phyloP scores from a whole-genome alignment of 2,113 vertebrate species.

The Turnix velox region DNA sequence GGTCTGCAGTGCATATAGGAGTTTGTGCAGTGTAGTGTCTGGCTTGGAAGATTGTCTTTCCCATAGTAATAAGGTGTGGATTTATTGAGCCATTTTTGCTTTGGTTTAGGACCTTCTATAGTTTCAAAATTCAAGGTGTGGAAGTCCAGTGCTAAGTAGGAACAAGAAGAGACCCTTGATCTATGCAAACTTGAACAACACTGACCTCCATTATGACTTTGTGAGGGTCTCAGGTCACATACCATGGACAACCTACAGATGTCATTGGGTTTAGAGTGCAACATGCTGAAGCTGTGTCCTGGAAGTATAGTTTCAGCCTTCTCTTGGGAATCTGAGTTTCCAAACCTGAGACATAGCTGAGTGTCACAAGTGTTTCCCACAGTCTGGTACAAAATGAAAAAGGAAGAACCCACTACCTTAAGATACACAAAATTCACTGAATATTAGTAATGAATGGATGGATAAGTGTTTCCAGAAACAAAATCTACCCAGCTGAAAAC shows the following conservation, averaged over 20 bases:
- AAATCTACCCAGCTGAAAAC: neutral
- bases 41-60: neutral
- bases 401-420: neutral
- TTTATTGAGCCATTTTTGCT: neutral
- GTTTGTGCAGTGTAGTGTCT: neutral
- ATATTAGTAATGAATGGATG: neutral
- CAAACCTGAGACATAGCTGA: neutral
- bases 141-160: neutral
- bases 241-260: neutral
- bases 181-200: neutral
- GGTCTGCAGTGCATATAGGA: neutral
- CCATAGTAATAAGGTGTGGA: neutral
- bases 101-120: neutral
- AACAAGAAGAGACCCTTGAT: neutral
- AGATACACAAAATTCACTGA: neutral
- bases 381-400: neutral
- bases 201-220: neutral
- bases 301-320: neutral
- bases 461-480: conserved; percentile 7
- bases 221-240: neutral
- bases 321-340: neutral
- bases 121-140: neutral
- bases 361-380: neutral
- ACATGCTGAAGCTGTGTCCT: neutral
- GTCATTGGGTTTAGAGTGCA: neutral